These are phyloP conservation scores for Rhinolophus ferrumequinum DNA, from an alignment of 2,113 vertebrate species.

Conservation along the genomic window DNA sequence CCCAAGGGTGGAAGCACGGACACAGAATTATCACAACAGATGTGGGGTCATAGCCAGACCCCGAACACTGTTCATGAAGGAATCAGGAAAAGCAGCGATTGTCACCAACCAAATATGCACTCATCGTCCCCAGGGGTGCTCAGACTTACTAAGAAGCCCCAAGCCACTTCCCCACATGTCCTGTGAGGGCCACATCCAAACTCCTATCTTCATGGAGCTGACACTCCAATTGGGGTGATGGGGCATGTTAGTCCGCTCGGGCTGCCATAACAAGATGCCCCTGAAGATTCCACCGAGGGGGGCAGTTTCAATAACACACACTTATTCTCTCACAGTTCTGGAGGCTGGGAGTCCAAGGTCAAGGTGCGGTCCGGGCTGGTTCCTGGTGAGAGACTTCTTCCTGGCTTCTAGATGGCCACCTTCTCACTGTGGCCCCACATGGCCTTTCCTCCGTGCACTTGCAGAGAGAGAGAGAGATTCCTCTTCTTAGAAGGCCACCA, in stretches of 20 bases:
- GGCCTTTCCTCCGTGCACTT: not conserved
- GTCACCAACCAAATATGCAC: too few species aligned
- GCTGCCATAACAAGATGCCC: not conserved
- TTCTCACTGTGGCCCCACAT: not conserved
- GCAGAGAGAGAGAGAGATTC: not conserved
- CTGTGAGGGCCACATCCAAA: not conserved
- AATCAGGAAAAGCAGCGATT: fast-evolving
- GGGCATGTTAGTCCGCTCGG: fast-evolving
- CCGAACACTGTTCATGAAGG: not conserved
- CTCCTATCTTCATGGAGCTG: fast-evolving
- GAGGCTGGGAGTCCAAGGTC: not conserved
- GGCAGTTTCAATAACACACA: fast-evolving
- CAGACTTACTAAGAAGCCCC: not conserved
- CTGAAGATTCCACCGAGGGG: too few species aligned
- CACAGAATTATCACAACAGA: not conserved
- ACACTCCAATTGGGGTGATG: fast-evolving
- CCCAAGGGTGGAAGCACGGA: not conserved
- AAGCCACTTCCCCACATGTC: fast-evolving
- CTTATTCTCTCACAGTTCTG: too few species aligned
- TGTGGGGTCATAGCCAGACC: not conserved
- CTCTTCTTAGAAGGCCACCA: not conserved
- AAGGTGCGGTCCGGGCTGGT: fast-evolving
- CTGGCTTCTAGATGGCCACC: not conserved
- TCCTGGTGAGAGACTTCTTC: not conserved
- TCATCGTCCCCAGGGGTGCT: not conserved